Base-by-base conservation (phyloP, 2,113 vertebrate species). In the Podiceps cristatus region DNA sequence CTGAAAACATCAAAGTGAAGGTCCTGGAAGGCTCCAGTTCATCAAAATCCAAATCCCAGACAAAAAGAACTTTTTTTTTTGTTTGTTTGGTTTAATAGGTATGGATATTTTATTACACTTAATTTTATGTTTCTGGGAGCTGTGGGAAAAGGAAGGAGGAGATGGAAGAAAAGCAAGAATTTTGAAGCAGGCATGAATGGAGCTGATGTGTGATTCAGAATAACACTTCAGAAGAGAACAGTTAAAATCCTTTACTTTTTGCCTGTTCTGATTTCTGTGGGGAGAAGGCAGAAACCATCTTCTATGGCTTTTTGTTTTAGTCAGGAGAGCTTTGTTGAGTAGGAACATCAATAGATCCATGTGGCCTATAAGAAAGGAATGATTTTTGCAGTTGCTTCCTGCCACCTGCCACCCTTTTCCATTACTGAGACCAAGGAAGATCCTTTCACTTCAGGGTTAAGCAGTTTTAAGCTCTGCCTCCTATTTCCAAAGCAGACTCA, bases 1-100 rank as follows among this genome's bases (percentile, higher is more conserved):
- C 71, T 92, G 94, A 86, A 97, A 83, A 96, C 95, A 90, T 97
- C 95, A 93, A 97, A 97, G 94, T 6, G 49, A 89, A 86, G 52
- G 86, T 96, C 83, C 89, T 97, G 74, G 80, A 97, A 96, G 83
- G 67, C 76, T 69, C 62, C 42, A 75, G 74, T 97, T 96, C 86
- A 80, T 96, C 91, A 95, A 77, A 90, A 66, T 81, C 86, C 42
- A 86, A 89, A 96, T 81, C 67, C 44, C 79, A 94, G 90, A 96
- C 82, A 95, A 84, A 97, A 90, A 82, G 12, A 90, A 79, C 24
- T 23, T 22, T 47, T 75, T 37, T 63, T 53, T 37, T 63, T 67
- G 92, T 31, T 33, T 5, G 37, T 49, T 91, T 94, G 18, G 40
- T 93, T 95, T 97, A 96, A 96, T 96, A 96, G 92, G 47, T 97